Evolutionary conservation across 1,140 invertebrate species (phyloP).

Genomic region (Formica exsecta): DNA sequence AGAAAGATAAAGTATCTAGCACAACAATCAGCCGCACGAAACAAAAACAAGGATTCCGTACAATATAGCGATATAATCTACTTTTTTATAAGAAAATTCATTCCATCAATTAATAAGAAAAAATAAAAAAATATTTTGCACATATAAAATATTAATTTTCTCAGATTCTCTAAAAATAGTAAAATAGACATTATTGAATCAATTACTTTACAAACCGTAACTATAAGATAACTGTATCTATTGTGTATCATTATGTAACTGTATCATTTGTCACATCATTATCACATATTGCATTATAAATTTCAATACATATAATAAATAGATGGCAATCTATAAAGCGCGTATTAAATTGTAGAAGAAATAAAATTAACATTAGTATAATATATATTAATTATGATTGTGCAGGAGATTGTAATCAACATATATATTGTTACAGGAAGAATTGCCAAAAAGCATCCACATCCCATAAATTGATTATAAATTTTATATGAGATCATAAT

Average conservation of each 20-base stretch:
- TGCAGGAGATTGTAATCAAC: background rate
- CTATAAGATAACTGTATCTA: background rate
- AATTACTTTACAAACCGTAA: background rate
- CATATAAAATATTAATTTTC: background rate
- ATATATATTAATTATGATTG: background rate
- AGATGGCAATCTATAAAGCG: background rate
- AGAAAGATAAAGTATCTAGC: background rate
- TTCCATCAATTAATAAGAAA: background rate
- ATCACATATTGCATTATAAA: background rate
- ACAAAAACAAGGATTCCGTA: background rate
- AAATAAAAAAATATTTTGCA: background rate
- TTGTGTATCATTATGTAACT: background rate
- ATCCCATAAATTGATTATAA: background rate
- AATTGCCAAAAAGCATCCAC: background rate
- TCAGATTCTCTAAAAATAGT: background rate
- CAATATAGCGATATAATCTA: background rate
- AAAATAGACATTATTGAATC: background rate
- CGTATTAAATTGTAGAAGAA: conserved; percentile 1
- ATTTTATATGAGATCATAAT: background rate
- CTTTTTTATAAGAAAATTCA: background rate
- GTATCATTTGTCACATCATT: background rate
- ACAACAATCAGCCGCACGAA: background rate
- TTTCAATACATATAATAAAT: background rate
- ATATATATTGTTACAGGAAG: background rate
- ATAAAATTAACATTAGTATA: conserved; percentile 15